Percentiles rank a stretch among this genome's conserved stretches.
phyloP scores from a whole-genome alignment of 2,888 invertebrate genomes.

The Lissonota sp. region DNA sequence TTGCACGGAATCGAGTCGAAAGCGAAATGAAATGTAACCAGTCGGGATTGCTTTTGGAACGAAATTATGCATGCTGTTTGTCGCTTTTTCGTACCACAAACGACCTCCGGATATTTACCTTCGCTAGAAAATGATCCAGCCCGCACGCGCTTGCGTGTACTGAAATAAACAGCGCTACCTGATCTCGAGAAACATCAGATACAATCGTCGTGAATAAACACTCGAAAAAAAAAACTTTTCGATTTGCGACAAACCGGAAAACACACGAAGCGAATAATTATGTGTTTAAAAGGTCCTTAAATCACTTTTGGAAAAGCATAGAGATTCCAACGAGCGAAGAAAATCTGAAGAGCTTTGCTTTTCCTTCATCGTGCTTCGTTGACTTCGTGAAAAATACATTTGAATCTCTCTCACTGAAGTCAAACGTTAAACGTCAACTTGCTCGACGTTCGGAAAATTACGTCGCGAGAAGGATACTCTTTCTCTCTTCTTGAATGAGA shows the following conservation, averaged over 20 bases:
- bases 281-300: slow-evolving; percentile 9
- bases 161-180: neutral
- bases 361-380: neutral
- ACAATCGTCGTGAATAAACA: slow-evolving; percentile 5
- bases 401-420: neutral
- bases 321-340: slow-evolving; percentile 13
- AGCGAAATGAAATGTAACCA: slow-evolving; percentile 36
- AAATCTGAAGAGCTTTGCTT: slow-evolving; percentile 5
- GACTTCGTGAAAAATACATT: slow-evolving; percentile 11
- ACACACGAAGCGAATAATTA: neutral
- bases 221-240: slow-evolving; percentile 15
- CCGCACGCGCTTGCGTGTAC: slow-evolving; percentile 10
- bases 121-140: slow-evolving; percentile 23
- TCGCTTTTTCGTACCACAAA: slow-evolving; percentile 22
- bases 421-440: neutral
- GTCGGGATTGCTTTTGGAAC: slow-evolving; percentile 26
- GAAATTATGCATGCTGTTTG: slow-evolving; percentile 17
- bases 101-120: slow-evolving; percentile 36
- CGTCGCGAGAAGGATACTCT: neutral
- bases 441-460: neutral
- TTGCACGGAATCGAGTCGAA: neutral
- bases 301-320: slow-evolving; percentile 19
- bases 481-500: neutral
- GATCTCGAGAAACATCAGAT: slow-evolving; percentile 24
- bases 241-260: slow-evolving; percentile 29